Percentiles rank a stretch among this genome's conserved stretches.
Conservation (phyloP, 92 coral and sea anemone genomes). For the Ricordea florida region DNA sequence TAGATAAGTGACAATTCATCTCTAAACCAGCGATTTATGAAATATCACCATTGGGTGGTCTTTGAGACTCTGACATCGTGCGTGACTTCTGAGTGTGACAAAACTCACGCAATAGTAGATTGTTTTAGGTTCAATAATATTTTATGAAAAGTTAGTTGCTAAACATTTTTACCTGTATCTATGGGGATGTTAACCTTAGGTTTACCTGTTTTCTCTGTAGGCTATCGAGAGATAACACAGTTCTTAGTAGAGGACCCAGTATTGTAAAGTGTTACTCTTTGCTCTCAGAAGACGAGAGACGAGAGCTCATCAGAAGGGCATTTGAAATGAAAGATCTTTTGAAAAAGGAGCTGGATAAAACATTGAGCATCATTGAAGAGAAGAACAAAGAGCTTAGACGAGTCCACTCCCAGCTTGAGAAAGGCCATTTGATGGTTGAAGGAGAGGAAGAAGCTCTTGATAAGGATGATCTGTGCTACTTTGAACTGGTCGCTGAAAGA, state of each 20-base stretch:
- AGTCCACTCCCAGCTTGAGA: conserved; percentile 73
- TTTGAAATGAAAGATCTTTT: conserved; percentile 81
- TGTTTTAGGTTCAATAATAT: too few species aligned
- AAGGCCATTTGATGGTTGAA: conserved; percentile 67
- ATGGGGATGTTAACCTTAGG: too few species aligned
- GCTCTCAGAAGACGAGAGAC: conserved; percentile 71
- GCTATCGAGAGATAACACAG: conserved; percentile 73
- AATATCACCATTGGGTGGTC: too few species aligned
- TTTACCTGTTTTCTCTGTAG: too few species aligned
- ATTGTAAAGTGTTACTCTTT: conserved; percentile 72
- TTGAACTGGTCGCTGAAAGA: conserved; percentile 83
- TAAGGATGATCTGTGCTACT: conserved; percentile 63
- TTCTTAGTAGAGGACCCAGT: conserved; percentile 84
- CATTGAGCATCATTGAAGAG: conserved; percentile 68
- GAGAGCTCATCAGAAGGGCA: conserved; percentile 83
- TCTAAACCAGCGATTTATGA: too few species aligned
- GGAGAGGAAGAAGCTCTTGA: conserved; percentile 79
- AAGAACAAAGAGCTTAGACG: conserved; percentile 67
- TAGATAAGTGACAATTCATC: too few species aligned
- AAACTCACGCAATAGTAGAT: neutral
- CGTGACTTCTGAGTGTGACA: neutral
- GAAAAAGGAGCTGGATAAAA: conserved; percentile 69
- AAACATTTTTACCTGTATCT: neutral
- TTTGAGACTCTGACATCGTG: neutral
- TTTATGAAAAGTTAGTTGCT: neutral